Conservation (phyloP, 2,797 vertebrate genomes). For the Hemitrygon akajei region DNA sequence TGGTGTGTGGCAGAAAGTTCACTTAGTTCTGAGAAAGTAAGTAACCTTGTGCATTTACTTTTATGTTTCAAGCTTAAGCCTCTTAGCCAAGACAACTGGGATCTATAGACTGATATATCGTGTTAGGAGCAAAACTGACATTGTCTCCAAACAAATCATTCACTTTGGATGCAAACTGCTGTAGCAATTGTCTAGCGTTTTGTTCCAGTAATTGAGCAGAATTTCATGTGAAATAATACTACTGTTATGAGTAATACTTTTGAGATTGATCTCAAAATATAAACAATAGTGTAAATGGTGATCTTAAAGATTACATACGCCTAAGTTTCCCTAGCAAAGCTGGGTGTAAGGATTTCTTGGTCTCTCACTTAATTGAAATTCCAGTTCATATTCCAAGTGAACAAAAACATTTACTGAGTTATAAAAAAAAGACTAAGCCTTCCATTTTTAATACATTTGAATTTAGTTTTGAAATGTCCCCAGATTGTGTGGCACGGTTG, state of each 20-base stretch:
- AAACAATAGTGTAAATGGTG: no score
- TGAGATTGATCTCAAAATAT: neutral
- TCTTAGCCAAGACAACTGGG: neutral
- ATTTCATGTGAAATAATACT: neutral
- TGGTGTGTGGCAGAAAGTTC: conserved; percentile 39
- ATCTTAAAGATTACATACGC: neutral
- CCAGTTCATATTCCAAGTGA: neutral
- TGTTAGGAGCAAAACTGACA: neutral
- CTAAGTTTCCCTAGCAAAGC: neutral
- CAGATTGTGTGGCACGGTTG: neutral
- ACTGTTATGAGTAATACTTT: neutral
- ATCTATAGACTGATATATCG: neutral
- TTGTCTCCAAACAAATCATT: neutral
- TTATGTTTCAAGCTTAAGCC: neutral
- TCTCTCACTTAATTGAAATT: neutral
- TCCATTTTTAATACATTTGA: neutral
- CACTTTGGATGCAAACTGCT: neutral
- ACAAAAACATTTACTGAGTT: neutral
- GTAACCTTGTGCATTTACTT: conserved; percentile 41
- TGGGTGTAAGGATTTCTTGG: neutral
- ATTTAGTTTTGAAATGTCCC: neutral
- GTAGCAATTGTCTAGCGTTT: neutral
- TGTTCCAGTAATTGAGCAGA: neutral
- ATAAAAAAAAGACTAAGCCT: neutral
- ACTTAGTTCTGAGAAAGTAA: conserved; percentile 40